A percentile compares a stretch with the other conserved stretches of the same genome.
These are phyloP conservation scores for Percopsis transmontana DNA, from an alignment of 2,113 vertebrate species.

Conservation along the genomic window DNA sequence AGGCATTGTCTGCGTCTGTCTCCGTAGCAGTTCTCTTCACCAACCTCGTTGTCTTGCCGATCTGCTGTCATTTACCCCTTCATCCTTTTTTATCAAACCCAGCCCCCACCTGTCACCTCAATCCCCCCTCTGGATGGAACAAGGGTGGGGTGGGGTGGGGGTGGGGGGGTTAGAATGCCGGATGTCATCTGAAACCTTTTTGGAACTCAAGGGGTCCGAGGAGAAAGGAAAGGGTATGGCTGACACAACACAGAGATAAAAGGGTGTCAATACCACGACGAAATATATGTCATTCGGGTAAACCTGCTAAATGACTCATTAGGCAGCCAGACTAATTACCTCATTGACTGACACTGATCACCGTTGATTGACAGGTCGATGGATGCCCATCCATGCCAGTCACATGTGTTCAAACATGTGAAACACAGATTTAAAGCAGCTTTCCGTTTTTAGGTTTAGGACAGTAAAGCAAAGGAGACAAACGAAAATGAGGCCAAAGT, in stretches of 20 bases:
- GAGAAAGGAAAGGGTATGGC: slow-evolving; percentile 24
- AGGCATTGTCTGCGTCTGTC: slow-evolving; percentile 73
- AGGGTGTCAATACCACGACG: slow-evolving; percentile 38
- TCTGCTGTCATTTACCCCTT: slow-evolving; percentile 56
- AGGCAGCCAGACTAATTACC: slow-evolving; percentile 22
- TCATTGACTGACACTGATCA: slow-evolving; percentile 38
- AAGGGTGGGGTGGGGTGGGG: neutral
- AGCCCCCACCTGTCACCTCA: slow-evolving; percentile 67
- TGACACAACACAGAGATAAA: slow-evolving; percentile 48
- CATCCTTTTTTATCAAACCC: slow-evolving; percentile 75
- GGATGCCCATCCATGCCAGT: neutral
- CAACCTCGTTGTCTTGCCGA: slow-evolving; percentile 53
- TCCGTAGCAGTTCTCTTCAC: slow-evolving; percentile 24
- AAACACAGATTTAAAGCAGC: neutral
- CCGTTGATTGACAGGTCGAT: slow-evolving; percentile 30
- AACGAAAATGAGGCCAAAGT: slow-evolving; percentile 31
- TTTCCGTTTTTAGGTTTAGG: too few relatives aligned
- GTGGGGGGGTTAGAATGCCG: neutral
- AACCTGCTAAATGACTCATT: slow-evolving; percentile 56
- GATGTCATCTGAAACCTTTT: slow-evolving; percentile 50
- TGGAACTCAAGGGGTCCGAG: slow-evolving; percentile 47
- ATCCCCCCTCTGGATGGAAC: slow-evolving; percentile 39
- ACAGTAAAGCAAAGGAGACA: neutral
- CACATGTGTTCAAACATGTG: neutral
- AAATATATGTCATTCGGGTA: slow-evolving; percentile 30